phyloP scores from a whole-genome alignment of 2,113 vertebrate genomes.

The Carassius gibelio region DNA sequence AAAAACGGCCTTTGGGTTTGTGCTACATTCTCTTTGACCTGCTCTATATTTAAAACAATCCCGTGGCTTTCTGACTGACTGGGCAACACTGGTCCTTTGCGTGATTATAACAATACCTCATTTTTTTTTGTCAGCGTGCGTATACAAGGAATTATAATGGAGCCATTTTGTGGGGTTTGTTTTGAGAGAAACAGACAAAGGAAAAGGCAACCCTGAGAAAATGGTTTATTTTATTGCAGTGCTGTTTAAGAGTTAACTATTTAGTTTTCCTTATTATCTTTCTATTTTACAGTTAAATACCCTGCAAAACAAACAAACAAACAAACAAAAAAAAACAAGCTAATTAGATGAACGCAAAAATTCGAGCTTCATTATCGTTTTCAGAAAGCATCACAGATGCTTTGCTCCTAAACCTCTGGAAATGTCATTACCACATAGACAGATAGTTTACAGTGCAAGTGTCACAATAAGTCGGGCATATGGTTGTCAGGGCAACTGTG shows the following conservation, averaged over 20 bases:
- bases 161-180: conserved; percentile 35
- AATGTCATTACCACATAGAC: conserved; percentile 21
- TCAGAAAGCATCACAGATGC: not conserved
- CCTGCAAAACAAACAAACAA: not conserved
- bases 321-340: not conserved
- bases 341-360: not conserved
- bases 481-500: conserved; percentile 84
- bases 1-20: conserved; percentile 37
- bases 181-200: conserved; percentile 22
- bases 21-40: conserved; percentile 46
- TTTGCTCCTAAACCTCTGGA: not conserved
- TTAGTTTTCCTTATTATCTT: not conserved
- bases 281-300: not conserved
- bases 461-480: conserved; percentile 79
- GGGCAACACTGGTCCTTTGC: conserved; percentile 35
- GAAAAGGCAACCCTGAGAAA: not conserved
- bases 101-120: conserved; percentile 64
- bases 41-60: conserved; percentile 63
- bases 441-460: conserved; percentile 69
- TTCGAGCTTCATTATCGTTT: not conserved
- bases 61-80: conserved; percentile 59
- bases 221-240: no score
- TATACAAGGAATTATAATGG: conserved; percentile 62
- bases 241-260: not conserved
- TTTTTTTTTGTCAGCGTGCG: conserved; percentile 59